These are phyloP conservation scores for Lasiurus borealis DNA, from an alignment of 2,113 vertebrate genomes.

Conservation along the genomic window DNA sequence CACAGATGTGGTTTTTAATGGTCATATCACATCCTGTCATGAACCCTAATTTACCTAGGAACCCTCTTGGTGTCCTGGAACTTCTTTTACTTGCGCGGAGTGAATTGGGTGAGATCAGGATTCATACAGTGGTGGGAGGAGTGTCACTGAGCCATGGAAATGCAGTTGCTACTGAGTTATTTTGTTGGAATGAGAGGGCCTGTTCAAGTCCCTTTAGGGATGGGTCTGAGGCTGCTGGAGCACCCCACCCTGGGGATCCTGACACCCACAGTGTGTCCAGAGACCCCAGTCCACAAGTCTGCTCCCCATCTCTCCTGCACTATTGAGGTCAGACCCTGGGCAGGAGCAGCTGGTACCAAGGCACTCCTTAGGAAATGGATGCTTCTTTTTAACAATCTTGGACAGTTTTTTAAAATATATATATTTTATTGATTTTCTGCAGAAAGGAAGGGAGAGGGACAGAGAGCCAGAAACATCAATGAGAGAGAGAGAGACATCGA, in stretches of 20 bases:
- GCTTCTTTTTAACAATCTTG: not conserved
- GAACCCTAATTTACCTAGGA: not conserved
- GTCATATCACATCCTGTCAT: not conserved
- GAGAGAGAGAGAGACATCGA: no score
- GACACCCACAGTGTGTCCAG: not conserved
- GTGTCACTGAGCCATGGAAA: not conserved
- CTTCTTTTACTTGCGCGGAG: not conserved
- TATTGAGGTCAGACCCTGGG: not conserved
- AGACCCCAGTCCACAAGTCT: not conserved
- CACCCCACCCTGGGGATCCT: not conserved
- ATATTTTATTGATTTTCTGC: no score
- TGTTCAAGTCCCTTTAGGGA: not conserved
- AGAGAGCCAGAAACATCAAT: no score
- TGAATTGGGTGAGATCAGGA: not conserved
- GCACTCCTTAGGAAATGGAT: not conserved
- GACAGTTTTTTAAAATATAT: not conserved
- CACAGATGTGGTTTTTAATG: not conserved
- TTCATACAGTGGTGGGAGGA: not conserved
- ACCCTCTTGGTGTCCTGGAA: not conserved
- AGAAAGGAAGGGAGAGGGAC: no score
- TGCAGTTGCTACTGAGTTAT: not conserved
- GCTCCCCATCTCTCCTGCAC: not conserved
- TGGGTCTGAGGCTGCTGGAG: not conserved
- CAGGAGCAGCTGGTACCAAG: not conserved
- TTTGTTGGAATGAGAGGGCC: not conserved